A percentile compares a stretch with the other conserved stretches of the same genome.
Conservation (phyloP, 2,888 invertebrate species). For the Sesamia inferens region DNA sequence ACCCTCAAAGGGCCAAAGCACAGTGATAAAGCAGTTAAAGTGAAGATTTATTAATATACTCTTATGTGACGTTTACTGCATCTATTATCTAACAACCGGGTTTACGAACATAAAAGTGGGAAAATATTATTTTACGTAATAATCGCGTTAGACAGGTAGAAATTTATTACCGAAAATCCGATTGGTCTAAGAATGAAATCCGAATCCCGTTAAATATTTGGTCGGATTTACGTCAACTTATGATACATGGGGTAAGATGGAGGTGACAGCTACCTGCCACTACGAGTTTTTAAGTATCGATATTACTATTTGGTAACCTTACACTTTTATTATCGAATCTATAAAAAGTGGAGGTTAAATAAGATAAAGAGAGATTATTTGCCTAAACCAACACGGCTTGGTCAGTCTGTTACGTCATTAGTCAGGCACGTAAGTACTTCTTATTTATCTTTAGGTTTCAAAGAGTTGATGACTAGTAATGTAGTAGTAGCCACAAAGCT, state of each 20-base stretch:
- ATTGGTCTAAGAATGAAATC: constrained; percentile 75
- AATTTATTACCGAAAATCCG: constrained; percentile 78
- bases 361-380: constrained; percentile 15
- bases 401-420: constrained; percentile 16
- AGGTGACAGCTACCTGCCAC: constrained; percentile 63
- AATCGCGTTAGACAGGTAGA: constrained; percentile 78
- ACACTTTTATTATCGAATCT: constrained; percentile 24
- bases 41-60: constrained; percentile 59
- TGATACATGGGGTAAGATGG: constrained; percentile 77
- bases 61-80: constrained; percentile 61
- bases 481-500: constrained; percentile 63
- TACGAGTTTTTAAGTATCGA: constrained; percentile 44
- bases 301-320: constrained; percentile 44
- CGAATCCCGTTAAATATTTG: constrained; percentile 86
- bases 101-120: constrained; percentile 66
- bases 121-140: constrained; percentile 77
- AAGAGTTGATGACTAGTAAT: constrained; percentile 42
- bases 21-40: constrained; percentile 60
- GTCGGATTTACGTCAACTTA: constrained; percentile 87
- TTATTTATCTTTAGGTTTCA: constrained; percentile 35
- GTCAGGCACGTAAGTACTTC: constrained; percentile 7
- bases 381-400: constrained; percentile 22
- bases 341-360: constrained; percentile 25
- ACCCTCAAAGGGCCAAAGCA: constrained; percentile 50
- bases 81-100: constrained; percentile 66